Percentiles rank a stretch among this genome's conserved stretches.
phyloP scores from a whole-genome alignment of 2,888 invertebrate species.

The Pterostichus niger region DNA sequence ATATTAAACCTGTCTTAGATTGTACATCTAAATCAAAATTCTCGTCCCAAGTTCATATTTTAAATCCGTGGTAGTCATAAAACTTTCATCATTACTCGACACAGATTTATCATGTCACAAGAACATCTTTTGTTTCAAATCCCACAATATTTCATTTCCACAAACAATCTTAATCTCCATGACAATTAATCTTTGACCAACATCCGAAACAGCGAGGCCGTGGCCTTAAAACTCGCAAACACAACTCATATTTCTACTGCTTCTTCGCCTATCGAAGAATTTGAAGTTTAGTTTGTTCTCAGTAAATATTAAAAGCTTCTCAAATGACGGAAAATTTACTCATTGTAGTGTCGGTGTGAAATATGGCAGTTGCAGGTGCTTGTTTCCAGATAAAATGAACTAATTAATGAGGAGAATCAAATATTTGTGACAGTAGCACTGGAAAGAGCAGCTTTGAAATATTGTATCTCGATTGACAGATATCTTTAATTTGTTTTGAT shows the following conservation, averaged over 20 bases:
- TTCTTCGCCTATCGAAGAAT: not conserved
- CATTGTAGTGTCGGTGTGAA: not conserved
- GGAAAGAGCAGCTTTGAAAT: constrained; percentile 45
- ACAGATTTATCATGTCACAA: constrained; percentile 39
- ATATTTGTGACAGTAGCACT: constrained; percentile 69
- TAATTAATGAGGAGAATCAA: constrained; percentile 72
- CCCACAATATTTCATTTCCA: constrained; percentile 46
- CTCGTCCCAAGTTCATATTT: constrained; percentile 23
- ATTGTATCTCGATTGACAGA: constrained; percentile 59
- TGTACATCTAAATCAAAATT: constrained; percentile 17
- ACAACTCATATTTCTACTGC: not conserved
- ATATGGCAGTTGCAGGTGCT: not conserved
- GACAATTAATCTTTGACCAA: constrained; percentile 40
- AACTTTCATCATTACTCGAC: constrained; percentile 48
- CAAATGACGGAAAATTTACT: not conserved
- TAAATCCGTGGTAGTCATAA: constrained; percentile 22
- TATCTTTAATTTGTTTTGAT: constrained; percentile 66
- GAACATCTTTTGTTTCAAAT: constrained; percentile 48
- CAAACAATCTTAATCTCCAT: constrained; percentile 50
- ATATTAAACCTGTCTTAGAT: constrained; percentile 5
- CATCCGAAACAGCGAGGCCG: constrained; percentile 17
- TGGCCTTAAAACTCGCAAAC: constrained; percentile 23
- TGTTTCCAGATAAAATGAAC: constrained; percentile 70
- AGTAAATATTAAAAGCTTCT: constrained; percentile 53
- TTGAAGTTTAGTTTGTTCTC: not conserved